Percentiles rank a stretch among this genome's conserved stretches.
Conservation (phyloP, 2,888 invertebrate species). For the Tipula lateralis region DNA sequence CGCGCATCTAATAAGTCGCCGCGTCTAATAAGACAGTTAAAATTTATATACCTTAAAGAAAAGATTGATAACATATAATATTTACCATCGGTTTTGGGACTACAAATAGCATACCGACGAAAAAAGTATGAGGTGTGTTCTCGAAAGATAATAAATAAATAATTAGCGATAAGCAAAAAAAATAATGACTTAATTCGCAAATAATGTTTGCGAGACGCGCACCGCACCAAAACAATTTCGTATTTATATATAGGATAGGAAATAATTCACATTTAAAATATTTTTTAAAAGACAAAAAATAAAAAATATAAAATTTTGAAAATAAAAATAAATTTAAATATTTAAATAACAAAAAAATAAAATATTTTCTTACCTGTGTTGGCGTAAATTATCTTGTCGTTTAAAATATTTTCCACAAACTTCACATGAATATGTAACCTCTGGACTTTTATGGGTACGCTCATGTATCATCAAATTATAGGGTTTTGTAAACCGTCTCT, state of each 20-base stretch:
- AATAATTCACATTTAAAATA: not conserved
- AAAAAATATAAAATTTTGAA: not conserved
- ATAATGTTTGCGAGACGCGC: not conserved
- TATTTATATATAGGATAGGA: not conserved
- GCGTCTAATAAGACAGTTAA: not conserved
- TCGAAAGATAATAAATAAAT: not conserved
- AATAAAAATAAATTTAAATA: not conserved
- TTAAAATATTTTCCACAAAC: slow-evolving; percentile 97
- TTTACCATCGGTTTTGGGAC: not conserved
- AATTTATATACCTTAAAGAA: not conserved
- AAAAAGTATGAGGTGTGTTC: not conserved
- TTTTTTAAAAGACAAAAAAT: not conserved
- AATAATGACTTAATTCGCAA: not conserved
- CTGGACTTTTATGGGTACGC: slow-evolving; percentile 93
- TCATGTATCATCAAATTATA: slow-evolving; percentile 99
- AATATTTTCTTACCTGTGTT: slow-evolving; percentile 71
- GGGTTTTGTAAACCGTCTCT: slow-evolving; percentile 94
- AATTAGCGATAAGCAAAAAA: not conserved
- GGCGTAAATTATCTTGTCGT: slow-evolving; percentile 91
- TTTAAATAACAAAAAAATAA: not conserved
- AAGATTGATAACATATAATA: not conserved
- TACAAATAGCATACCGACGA: not conserved
- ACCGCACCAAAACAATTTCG: not conserved
- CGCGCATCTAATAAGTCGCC: too few species aligned
- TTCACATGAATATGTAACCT: slow-evolving; percentile 95